These are phyloP conservation scores for Mola mola DNA, from an alignment of 2,113 vertebrate genomes.

Conservation along the genomic window DNA sequence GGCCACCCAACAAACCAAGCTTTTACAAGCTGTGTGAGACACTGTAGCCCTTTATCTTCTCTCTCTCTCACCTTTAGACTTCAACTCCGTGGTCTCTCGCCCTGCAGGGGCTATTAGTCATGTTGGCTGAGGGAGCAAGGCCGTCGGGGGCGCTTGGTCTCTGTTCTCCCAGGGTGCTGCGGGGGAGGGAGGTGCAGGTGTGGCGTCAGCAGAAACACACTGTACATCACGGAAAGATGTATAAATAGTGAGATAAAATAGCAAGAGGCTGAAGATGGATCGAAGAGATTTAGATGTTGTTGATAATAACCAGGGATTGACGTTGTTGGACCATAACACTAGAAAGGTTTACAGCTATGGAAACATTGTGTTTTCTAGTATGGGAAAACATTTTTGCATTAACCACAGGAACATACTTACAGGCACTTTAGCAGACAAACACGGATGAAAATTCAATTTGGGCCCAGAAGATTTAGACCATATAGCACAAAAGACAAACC, in stretches of 20 bases:
- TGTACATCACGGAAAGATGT: slow-evolving; percentile 44
- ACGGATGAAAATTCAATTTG: slow-evolving; percentile 13
- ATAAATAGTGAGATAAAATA: slow-evolving; percentile 66
- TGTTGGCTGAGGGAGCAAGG: slow-evolving; percentile 50
- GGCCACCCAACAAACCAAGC: slow-evolving; percentile 40
- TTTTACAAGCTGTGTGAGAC: slow-evolving; percentile 24
- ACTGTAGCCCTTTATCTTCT: slow-evolving; percentile 34
- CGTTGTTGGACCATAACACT: not conserved
- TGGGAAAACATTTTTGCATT: not conserved
- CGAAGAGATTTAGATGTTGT: slow-evolving; percentile 61
- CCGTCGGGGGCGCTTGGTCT: slow-evolving; percentile 46
- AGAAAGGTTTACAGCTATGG: slow-evolving; percentile 4
- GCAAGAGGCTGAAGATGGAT: slow-evolving; percentile 49
- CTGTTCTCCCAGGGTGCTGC: slow-evolving; percentile 54
- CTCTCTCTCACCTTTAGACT: slow-evolving; percentile 33
- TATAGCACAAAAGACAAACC: not conserved
- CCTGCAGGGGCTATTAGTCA: slow-evolving; percentile 71
- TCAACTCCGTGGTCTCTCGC: slow-evolving; percentile 38
- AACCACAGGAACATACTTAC: not conserved
- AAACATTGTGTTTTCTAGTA: slow-evolving; percentile 20
- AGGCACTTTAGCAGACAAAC: slow-evolving; percentile 3
- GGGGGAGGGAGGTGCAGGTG: slow-evolving; percentile 45
- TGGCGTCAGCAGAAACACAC: slow-evolving; percentile 63
- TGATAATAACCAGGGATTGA: slow-evolving; percentile 41
- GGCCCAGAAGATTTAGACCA: slow-evolving; percentile 16